Evolutionary conservation across 1,140 invertebrate species (phyloP).

Genomic region (Caenorhabditis briggsae): DNA sequence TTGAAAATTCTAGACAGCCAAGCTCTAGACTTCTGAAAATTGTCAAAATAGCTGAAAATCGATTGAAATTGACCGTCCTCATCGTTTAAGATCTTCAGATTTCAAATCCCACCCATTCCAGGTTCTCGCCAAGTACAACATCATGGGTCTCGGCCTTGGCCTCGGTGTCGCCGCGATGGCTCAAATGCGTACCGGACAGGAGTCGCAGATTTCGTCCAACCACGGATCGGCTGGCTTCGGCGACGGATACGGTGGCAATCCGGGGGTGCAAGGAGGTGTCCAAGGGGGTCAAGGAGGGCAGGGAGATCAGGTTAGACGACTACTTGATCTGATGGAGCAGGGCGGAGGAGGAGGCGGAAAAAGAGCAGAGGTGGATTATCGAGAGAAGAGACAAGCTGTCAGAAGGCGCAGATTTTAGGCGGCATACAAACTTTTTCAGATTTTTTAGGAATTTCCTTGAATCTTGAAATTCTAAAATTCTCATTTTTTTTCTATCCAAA

Average conservation of each 20-base stretch:
- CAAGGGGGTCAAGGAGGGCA: conserved; percentile 59
- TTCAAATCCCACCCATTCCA: background rate
- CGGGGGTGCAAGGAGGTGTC: conserved; percentile 44
- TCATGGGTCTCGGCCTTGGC: conserved; percentile 89
- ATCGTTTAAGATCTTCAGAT: background rate
- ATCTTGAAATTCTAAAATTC: background rate
- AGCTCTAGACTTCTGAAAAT: too few relatives aligned
- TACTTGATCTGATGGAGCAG: conserved; percentile 35
- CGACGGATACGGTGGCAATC: conserved; percentile 51
- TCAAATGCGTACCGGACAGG: conserved; percentile 69
- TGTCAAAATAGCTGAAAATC: too few relatives aligned
- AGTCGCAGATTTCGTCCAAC: conserved; percentile 63
- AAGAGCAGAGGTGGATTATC: background rate
- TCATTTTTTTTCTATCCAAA: background rate
- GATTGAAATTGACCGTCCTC: background rate
- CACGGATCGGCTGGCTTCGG: conserved; percentile 47
- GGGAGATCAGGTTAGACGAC: conserved; percentile 38
- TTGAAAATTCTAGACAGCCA: too few relatives aligned
- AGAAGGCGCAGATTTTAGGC: conserved; percentile 19
- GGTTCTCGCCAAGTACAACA: conserved; percentile 92
- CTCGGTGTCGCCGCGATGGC: conserved; percentile 79
- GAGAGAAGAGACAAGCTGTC: conserved; percentile 44
- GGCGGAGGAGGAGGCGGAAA: conserved; percentile 1
- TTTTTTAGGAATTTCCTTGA: background rate
- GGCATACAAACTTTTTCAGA: background rate